phyloP scores from a whole-genome alignment of 2,797 vertebrate species.

The Sebastes trivittatus region DNA sequence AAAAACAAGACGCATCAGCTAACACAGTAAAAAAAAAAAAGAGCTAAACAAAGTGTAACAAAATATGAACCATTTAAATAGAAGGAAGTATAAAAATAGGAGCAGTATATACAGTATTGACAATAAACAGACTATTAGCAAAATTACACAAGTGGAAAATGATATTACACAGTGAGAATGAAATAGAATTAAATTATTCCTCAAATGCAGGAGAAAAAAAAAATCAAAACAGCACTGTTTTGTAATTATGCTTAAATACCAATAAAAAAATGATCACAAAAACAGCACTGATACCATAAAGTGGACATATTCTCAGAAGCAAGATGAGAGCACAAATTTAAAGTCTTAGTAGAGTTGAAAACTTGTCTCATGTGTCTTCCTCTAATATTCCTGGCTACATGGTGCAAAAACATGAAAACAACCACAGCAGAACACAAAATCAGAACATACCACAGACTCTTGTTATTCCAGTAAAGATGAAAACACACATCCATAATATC shows the following conservation, averaged over 20 bases:
- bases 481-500: slow-evolving; percentile 39
- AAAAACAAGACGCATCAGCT: too few relatives aligned
- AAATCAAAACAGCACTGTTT: too few relatives aligned
- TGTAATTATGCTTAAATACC: too few relatives aligned
- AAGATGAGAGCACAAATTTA: too few relatives aligned
- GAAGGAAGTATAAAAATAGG: too few relatives aligned
- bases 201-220: not conserved
- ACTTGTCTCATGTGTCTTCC: not conserved
- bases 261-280: too few relatives aligned
- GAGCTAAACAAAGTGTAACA: too few relatives aligned
- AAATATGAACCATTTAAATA: too few relatives aligned
- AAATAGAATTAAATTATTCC: not conserved
- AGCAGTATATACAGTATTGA: too few relatives aligned
- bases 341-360: not conserved
- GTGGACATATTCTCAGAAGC: not conserved
- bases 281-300: not conserved
- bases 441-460: slow-evolving; percentile 50
- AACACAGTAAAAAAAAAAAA: too few relatives aligned
- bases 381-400: not conserved
- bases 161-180: fast-evolving
- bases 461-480: slow-evolving; percentile 36
- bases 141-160: too few relatives aligned
- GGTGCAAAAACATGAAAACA: not conserved
- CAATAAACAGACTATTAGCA: too few relatives aligned
- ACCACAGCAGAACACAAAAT: not conserved